These are phyloP conservation scores for Sebastolobus altivelis DNA, from an alignment of 2,797 vertebrate genomes.

Conservation along the genomic window DNA sequence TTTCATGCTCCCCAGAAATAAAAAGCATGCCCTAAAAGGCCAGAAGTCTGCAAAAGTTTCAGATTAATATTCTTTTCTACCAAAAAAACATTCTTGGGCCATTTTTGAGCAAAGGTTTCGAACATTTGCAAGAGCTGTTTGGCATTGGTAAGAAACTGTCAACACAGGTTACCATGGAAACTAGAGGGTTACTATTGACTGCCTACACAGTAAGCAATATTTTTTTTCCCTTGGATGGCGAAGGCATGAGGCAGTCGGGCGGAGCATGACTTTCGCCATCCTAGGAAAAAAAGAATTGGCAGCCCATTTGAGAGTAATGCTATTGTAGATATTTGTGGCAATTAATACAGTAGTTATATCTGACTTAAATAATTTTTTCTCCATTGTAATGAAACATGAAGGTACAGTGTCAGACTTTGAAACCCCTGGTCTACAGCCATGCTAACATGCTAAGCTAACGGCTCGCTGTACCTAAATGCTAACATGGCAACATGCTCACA, in stretches of 20 bases:
- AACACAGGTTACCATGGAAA: neutral
- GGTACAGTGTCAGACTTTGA: neutral
- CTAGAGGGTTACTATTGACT: too few relatives aligned
- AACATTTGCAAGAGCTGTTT: neutral
- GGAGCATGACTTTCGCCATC: too few relatives aligned
- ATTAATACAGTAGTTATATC: neutral
- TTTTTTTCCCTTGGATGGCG: too few relatives aligned
- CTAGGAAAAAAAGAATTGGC: too few relatives aligned
- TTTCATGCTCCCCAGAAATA: constrained; percentile 43
- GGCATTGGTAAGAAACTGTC: neutral
- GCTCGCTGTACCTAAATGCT: neutral
- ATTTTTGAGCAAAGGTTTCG: neutral
- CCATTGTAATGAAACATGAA: neutral
- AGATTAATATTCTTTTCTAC: neutral
- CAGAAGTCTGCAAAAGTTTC: constrained; percentile 22
- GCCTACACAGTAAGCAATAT: neutral
- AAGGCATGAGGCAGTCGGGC: too few relatives aligned
- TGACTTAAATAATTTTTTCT: neutral
- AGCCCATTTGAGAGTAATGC: neutral
- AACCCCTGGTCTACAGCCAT: neutral
- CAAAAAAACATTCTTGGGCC: neutral
- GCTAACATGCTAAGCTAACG: neutral
- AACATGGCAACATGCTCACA: too few relatives aligned
- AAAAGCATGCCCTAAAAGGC: constrained; percentile 57
- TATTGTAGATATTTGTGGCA: neutral